Evolutionary conservation across 2,797 vertebrate genomes (phyloP), one percentile per base, ranked within the genome.

Genomic region (Sebastes melanostomus): DNA sequence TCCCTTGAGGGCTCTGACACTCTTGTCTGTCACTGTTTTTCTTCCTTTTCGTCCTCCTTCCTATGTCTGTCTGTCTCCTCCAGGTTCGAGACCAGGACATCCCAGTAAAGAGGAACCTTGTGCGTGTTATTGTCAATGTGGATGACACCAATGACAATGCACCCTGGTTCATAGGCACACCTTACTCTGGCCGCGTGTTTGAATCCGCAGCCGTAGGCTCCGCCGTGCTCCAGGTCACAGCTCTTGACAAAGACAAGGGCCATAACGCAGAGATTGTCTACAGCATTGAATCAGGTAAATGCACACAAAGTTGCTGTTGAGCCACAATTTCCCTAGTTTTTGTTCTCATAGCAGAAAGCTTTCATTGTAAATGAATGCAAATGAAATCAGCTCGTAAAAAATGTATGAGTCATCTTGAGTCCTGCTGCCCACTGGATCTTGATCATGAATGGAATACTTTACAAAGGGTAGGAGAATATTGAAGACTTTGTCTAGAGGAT

Each of bases 71-170:
- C 3, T 25, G 11, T 52, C 5, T 54, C 6, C 34, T 74, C 32
- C 74, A 99, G 98, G 98, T 99, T 9, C 96, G 98, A 76, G 98
- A 99, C 92, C 98, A 99, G 80, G 98, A 99, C 90, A 98, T 99
- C 59, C 98, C 98, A 16, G 97, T 99, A 1, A 98, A 98, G 89
- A 96, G 98, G 82, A 99, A 98, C 95, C 97, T 98, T 4, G 98
- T 97, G 12, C 96, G 98, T 24, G 92, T 99, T 5, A 78, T 98
- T 9, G 77, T 99, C 54, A 96, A 97, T 0, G 97, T 99, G 83
- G 97, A 96, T 0, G 98, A 99, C 91, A 95, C 97, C 1, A 99
- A 99, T 5, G 98, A 99, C 93, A 99, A 99, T 0, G 95, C 97
- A 0, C 98, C 98, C 0, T 98, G 97, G 97, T 99, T 99, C 85